These are phyloP conservation scores for Halictus ligatus DNA, from an alignment of 2,888 invertebrate species.

Conservation along the genomic window DNA sequence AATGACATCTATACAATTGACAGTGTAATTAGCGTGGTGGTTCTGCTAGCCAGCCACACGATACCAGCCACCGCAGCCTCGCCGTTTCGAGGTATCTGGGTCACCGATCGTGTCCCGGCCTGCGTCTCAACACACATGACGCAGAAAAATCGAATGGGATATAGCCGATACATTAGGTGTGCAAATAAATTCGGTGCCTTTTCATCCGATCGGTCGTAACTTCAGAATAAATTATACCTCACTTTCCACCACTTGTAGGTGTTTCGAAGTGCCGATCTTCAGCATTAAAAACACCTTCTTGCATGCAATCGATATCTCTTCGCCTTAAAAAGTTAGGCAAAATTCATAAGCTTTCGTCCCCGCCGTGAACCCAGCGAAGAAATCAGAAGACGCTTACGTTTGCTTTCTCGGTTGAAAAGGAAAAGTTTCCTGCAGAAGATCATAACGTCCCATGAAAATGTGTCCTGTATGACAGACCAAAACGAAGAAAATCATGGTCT, in stretches of 20 bases:
- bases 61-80: constrained; percentile 11
- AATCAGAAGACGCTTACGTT: too few relatives aligned
- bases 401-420: too few relatives aligned
- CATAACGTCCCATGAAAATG: too few relatives aligned
- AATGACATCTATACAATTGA: constrained; percentile 55
- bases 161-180: neutral
- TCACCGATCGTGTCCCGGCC: constrained; percentile 40
- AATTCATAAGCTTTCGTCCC: too few relatives aligned
- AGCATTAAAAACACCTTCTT: too few relatives aligned
- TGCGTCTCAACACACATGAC: constrained; percentile 7
- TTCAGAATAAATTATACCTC: neutral
- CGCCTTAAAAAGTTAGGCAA: too few relatives aligned
- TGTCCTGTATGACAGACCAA: too few relatives aligned
- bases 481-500: too few relatives aligned
- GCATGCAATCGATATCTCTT: too few relatives aligned
- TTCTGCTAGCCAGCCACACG: constrained; percentile 16
- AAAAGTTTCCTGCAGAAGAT: too few relatives aligned
- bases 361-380: too few relatives aligned
- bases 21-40: constrained; percentile 42
- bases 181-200: neutral
- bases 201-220: neutral
- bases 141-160: constrained; percentile 9
- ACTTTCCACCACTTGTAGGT: neutral
- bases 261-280: too few relatives aligned
- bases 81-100: constrained; percentile 38